These are phyloP conservation scores for Chymomyza caudatula DNA, from an alignment of 2,888 invertebrate genomes.

Conservation along the genomic window DNA sequence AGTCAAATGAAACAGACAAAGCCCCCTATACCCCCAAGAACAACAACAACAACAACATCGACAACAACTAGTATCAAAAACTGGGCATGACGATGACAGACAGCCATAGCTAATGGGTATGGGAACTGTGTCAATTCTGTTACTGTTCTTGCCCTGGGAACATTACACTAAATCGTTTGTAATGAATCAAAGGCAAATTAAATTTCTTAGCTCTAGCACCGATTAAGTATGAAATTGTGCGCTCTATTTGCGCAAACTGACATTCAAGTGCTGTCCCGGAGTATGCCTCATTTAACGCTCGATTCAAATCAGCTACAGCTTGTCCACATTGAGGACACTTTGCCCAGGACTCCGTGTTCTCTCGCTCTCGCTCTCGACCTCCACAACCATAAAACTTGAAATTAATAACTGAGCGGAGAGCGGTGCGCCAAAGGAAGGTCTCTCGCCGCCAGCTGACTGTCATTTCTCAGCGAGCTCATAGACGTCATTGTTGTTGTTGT, in stretches of 20 bases:
- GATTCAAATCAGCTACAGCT: conserved; percentile 30
- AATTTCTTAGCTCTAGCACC: conserved; percentile 63
- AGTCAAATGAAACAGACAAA: conserved; percentile 55
- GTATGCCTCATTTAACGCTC: conserved; percentile 49
- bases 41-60: conserved; percentile 20
- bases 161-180: conserved; percentile 65
- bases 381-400: conserved; percentile 3
- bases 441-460: conserved; percentile 32
- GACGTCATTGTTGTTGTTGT: conserved; percentile 29
- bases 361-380: not conserved
- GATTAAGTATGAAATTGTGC: conserved; percentile 67
- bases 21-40: conserved; percentile 1
- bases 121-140: conserved; percentile 3
- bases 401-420: conserved; percentile 12
- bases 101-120: conserved; percentile 3
- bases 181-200: conserved; percentile 74
- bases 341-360: no score
- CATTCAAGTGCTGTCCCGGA: conserved; percentile 34
- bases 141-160: conserved; percentile 36
- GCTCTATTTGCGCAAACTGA: conserved; percentile 21
- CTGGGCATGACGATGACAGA: conserved; percentile 15
- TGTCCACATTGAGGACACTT: conserved; percentile 30
- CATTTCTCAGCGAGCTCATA: conserved; percentile 55
- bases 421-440: not conserved
- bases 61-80: conserved; percentile 8